Percentiles rank a stretch among this genome's conserved stretches.
Conservation (phyloP, 1,140 invertebrate genomes). For the Diuraphis noxia region DNA sequence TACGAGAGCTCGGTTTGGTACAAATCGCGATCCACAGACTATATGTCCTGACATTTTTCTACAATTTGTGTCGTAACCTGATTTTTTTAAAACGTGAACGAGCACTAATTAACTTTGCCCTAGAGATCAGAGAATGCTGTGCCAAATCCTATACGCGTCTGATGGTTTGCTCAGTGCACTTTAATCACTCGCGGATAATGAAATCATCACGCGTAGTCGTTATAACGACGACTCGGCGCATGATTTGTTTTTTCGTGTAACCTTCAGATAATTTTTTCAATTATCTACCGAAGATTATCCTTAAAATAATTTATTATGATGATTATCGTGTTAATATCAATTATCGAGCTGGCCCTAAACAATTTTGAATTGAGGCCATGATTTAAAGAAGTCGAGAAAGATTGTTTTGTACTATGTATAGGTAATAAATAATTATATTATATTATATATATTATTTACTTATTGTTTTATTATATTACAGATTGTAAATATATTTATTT, state of each 20-base stretch:
- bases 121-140: background rate
- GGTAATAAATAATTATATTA: no score
- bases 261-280: slow-evolving; percentile 13
- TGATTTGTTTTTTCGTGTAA: background rate
- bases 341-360: background rate
- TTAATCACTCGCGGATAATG: background rate
- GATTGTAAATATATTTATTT: no score
- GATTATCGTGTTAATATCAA: background rate
- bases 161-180: background rate
- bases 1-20: background rate
- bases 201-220: background rate
- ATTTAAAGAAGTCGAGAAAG: background rate
- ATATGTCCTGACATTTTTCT: background rate
- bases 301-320: background rate
- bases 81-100: background rate
- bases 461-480: no score
- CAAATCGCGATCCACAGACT: background rate
- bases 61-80: background rate
- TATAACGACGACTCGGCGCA: background rate
- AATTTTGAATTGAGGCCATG: background rate
- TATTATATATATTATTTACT: no score
- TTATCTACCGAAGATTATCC: background rate
- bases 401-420: background rate
- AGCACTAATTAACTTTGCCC: slow-evolving; percentile 16
- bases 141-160: background rate